These are phyloP conservation scores for Calidris pugnax DNA, from an alignment of 2,113 vertebrate species.

Conservation along the genomic window DNA sequence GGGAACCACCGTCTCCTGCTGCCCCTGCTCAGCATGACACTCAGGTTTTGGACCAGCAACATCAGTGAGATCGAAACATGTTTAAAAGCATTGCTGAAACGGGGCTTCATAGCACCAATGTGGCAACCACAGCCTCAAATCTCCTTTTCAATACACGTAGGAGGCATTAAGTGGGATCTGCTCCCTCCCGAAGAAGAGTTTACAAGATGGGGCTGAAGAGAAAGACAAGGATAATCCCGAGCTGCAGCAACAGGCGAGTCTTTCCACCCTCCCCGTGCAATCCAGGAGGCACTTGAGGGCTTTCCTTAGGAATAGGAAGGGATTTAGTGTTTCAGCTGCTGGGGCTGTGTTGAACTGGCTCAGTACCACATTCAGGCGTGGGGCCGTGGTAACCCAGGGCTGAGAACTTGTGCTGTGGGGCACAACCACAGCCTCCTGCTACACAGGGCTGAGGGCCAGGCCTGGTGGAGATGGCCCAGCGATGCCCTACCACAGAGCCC, in stretches of 20 bases:
- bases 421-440: neutral
- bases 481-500: too few species aligned
- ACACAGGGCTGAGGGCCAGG: neutral
- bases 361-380: neutral
- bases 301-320: neutral
- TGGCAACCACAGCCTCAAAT: neutral
- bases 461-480: neutral
- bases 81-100: neutral
- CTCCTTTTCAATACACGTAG: neutral
- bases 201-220: neutral
- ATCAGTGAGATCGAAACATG: neutral
- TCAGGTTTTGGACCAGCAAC: neutral
- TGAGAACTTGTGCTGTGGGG: neutral
- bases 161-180: neutral
- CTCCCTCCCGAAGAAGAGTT: neutral
- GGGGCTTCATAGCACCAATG: neutral
- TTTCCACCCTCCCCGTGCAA: neutral
- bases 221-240: rapidly evolving
- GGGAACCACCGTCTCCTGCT: too few species aligned
- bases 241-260: neutral
- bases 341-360: neutral
- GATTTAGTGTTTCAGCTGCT: neutral
- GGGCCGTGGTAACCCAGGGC: neutral
- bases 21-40: neutral
- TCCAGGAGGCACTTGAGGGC: neutral